phyloP scores from a whole-genome alignment of 2,113 vertebrate genomes.

The Orientallactaga bullata region DNA sequence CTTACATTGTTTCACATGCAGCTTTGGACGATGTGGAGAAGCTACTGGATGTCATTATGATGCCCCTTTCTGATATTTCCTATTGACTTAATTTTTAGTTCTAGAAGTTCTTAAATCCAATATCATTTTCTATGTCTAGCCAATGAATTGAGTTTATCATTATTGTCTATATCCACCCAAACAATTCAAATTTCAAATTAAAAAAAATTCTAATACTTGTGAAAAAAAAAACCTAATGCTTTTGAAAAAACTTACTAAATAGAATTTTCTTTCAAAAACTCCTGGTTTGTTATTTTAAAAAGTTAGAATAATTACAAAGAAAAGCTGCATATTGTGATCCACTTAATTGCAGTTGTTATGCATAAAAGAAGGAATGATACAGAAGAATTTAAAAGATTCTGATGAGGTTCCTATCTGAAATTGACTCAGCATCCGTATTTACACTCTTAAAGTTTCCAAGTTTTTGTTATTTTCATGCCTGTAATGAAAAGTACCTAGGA shows the following conservation, averaged over 20 bases:
- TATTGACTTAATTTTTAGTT: constrained; percentile 18
- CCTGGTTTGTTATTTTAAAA: constrained; percentile 14
- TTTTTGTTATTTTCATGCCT: not conserved
- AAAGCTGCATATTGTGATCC: not conserved
- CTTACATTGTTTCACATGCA: not conserved
- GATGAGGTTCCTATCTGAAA: not conserved
- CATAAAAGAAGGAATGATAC: not conserved
- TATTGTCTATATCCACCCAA: not conserved
- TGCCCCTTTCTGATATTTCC: not conserved
- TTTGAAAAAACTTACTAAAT: not conserved
- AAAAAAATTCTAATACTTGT: not conserved
- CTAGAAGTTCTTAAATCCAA: constrained; percentile 49
- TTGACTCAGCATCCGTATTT: not conserved
- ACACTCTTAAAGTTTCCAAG: not conserved
- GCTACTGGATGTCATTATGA: not conserved
- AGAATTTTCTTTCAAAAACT: not conserved
- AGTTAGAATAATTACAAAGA: not conserved
- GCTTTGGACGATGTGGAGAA: not conserved
- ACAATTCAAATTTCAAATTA: not conserved
- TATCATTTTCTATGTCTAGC: constrained; percentile 1
- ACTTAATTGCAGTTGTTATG: constrained; percentile 16
- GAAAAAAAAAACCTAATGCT: not conserved
- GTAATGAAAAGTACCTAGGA: not conserved
- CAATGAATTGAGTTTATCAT: not conserved
- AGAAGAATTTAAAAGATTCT: not conserved